Evolutionary conservation across 2,113 vertebrate genomes (phyloP).

Genomic region (Phalacrocorax carbo): DNA sequence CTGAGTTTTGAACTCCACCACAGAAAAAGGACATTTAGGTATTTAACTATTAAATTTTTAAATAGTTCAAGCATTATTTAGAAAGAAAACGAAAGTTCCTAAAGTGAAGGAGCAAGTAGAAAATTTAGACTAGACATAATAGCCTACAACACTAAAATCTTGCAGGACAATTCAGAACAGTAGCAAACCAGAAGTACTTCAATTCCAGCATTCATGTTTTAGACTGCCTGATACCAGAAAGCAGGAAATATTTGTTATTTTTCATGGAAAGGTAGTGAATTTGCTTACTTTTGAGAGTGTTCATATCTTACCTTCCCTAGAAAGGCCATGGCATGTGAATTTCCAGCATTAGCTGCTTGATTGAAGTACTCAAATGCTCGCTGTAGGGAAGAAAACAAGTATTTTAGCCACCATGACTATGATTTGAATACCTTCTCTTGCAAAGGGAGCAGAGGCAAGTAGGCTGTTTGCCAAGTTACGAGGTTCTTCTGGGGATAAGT

Average conservation of each 20-base stretch:
- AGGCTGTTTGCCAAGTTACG: background rate
- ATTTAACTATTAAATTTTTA: background rate
- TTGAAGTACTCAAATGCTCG: slow-evolving; percentile 98
- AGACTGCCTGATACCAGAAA: background rate
- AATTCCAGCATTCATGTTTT: background rate
- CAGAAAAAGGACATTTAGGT: background rate
- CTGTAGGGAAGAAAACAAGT: slow-evolving; percentile 67
- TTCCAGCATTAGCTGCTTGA: slow-evolving; percentile 96
- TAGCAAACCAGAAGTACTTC: background rate
- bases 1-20: background rate
- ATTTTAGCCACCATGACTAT: background rate
- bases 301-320: slow-evolving; percentile 86
- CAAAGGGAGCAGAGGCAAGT: background rate
- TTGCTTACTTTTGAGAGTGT: background rate
- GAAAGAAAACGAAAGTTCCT: background rate
- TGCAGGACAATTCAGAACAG: background rate
- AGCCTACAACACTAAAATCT: background rate
- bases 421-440: background rate
- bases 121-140: background rate
- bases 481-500: background rate
- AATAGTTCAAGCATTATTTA: background rate
- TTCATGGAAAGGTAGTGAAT: background rate
- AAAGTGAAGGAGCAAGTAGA: background rate
- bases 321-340: slow-evolving; percentile 97
- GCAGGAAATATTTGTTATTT: background rate